Evolutionary conservation across 2,888 invertebrate genomes (phyloP).

Genomic region (Brachyopa scutellaris): DNA sequence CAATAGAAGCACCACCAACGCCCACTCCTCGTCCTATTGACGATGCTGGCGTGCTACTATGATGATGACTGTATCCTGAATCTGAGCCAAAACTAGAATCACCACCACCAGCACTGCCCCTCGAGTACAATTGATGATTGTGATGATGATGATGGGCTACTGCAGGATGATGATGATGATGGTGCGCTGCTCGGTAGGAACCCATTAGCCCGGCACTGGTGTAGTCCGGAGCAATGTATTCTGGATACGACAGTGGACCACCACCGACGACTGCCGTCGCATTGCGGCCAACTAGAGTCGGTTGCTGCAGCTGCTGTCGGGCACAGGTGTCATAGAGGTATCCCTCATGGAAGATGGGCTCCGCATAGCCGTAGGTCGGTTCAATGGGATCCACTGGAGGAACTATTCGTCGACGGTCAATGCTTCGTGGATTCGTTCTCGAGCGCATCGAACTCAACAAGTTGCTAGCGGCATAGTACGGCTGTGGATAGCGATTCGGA

Average conservation of each 20-base stretch:
- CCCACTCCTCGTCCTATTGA: constrained; percentile 78
- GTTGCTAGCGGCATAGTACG: constrained; percentile 77
- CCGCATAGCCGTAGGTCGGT: constrained; percentile 82
- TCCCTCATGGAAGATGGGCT: constrained; percentile 91
- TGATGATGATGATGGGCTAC: constrained; percentile 62
- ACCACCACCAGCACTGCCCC: constrained; percentile 76
- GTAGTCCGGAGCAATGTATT: constrained; percentile 77
- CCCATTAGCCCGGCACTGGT: constrained; percentile 58
- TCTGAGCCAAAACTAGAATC: constrained; percentile 92
- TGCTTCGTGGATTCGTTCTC: constrained; percentile 79
- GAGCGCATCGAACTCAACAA: constrained; percentile 76
- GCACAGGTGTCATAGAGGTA: constrained; percentile 86
- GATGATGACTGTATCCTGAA: constrained; percentile 90
- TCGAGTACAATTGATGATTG: constrained; percentile 67
- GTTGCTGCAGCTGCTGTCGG: constrained; percentile 66
- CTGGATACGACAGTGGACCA: constrained; percentile 81
- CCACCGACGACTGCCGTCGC: constrained; percentile 74
- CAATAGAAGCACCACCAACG: constrained; percentile 68
- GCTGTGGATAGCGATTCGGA: constrained; percentile 76
- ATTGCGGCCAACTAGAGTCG: constrained; percentile 67
- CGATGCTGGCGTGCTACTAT: constrained; percentile 78
- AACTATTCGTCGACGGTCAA: constrained; percentile 79
- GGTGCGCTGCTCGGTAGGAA: constrained; percentile 59
- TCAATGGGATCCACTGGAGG: constrained; percentile 76
- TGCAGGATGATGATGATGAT: constrained; percentile 56